Evolutionary conservation across 2,797 vertebrate genomes (phyloP), one percentile per base, ranked within the genome.

Genomic region (Hydrophis major): DNA sequence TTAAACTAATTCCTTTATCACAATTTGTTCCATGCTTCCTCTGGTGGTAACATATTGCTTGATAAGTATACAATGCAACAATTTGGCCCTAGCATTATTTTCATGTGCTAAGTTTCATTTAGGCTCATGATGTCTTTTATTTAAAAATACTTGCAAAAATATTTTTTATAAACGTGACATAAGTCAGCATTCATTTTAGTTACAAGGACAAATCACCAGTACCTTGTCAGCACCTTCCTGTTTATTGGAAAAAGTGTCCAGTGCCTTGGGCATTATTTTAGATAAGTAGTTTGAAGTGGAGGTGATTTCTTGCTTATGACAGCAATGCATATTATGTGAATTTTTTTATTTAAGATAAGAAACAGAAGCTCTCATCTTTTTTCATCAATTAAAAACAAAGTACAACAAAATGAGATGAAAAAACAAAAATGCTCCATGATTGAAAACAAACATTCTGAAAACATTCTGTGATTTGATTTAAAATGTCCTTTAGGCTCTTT

Each of bases 81-180:
- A 1, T 87, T 66, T 93, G 57, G 25, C 93, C 92, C 89, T 90
- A 96, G 88, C 92, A 66, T 90, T 96, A 93, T 93, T 95, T 96
- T 94, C 94, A 94, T 90, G 87, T 90, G 78, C 4, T 94, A 94
- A 74, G 86, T 96, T 96, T 96, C 74, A 90, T 96, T 96, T 96
- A 95, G 94, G 63, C 93, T 96, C 95, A 87, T 93, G 60, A 50
- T 94, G 91, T 91, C 90, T 96, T 96, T 96, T 96, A 95, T 96
- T 96, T 97, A 96, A 96, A 92, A 89, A 96, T 88, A 92, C 90
- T 96, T 91, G 55, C 91, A 94, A 95, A 92, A 96, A 96, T 90
- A 94, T 93, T 96, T 61, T 96, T 96, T 96, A 95, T 96, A 96
- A 95, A 95, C 74, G 53, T 78, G 50, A 7, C 88, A 69, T 61